Base-by-base conservation (phyloP, 2,888 invertebrate genomes). In the Idaea aversata region DNA sequence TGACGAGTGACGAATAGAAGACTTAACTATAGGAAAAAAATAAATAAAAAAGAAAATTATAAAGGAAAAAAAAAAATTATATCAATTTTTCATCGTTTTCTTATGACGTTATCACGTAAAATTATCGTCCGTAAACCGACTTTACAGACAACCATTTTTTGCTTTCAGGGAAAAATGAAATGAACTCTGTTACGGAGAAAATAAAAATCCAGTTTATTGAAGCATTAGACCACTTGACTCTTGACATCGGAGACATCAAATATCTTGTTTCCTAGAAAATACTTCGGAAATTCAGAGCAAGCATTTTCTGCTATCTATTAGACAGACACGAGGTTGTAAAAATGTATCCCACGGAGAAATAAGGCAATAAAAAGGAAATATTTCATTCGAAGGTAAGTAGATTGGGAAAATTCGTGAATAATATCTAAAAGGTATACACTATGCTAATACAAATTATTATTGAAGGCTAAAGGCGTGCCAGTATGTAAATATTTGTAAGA, bases 341-440 rank as follows among this genome's bases (percentile, higher is more conserved):
- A 47, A 47, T 25, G 47, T 47, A 13, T 47, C 47, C 13, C 47
- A 13, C 47, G 13, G 47, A 47, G 13, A 47, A 47, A 47, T 25
- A 25, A 25, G 25, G 47, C 47, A 47, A 47, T 47, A 47, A 6
- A 13, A 13, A 47, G 47, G 47, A 47, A 47, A 47, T 7, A 10
- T 13, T 13, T 13, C 13, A 47, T 47, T 47, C 47, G 1, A 25
- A 25, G 25, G 25, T 25, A 25, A 25, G 10, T 47, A 10, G 47
- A 71, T 68, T 68, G 63, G 65, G 38, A 63, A 64, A 67, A 66
- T 68, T 68, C 16, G 65, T 64, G 65, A 72, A 72, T 72, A 75
- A 75, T 75, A 72, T 70, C 61, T 62, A 64, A 69, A 71, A 62
- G 65, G 67, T 67, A 47, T 6, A 13, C 7, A 4, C 7, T 10